Conservation (phyloP, 1,140 invertebrate genomes). For the Stegodyphus dumicola region DNA sequence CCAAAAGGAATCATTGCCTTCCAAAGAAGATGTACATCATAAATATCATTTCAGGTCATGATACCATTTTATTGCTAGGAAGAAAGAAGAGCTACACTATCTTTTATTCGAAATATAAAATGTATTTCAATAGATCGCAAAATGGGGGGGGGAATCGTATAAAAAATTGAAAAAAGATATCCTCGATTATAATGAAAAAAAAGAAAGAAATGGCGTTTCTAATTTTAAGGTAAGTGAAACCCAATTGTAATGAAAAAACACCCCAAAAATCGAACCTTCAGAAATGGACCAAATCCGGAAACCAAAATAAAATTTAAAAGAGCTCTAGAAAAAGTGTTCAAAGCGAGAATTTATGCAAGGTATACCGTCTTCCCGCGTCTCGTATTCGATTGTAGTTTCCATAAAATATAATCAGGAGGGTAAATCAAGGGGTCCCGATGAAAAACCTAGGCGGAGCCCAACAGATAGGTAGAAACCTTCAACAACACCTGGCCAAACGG, state of each 20-base stretch:
- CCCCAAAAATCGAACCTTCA: not conserved
- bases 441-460: slow-evolving; percentile 24
- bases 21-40: too few species aligned
- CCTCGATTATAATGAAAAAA: not conserved
- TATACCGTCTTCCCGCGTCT: slow-evolving; percentile 15
- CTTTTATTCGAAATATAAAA: not conserved
- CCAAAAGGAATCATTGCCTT: too few species aligned
- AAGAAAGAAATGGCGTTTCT: slow-evolving; percentile 29
- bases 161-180: slow-evolving; percentile 29
- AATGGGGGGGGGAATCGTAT: not conserved
- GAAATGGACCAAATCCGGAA: slow-evolving; percentile 44
- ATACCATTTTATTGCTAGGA: too few species aligned
- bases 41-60: too few species aligned
- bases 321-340: not conserved
- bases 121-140: not conserved
- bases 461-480: slow-evolving; percentile 24
- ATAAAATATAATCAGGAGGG: slow-evolving; percentile 25
- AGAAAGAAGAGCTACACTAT: too few species aligned
- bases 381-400: slow-evolving; percentile 1
- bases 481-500: slow-evolving; percentile 26
- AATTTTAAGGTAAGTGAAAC: slow-evolving; percentile 6
- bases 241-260: slow-evolving; percentile 10
- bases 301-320: slow-evolving; percentile 30
- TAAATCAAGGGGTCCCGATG: slow-evolving; percentile 2
- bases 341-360: slow-evolving; percentile 38